These are phyloP conservation scores for Sinocyclocheilus rhinocerous DNA, from an alignment of 2,113 vertebrate species.

Conservation along the genomic window DNA sequence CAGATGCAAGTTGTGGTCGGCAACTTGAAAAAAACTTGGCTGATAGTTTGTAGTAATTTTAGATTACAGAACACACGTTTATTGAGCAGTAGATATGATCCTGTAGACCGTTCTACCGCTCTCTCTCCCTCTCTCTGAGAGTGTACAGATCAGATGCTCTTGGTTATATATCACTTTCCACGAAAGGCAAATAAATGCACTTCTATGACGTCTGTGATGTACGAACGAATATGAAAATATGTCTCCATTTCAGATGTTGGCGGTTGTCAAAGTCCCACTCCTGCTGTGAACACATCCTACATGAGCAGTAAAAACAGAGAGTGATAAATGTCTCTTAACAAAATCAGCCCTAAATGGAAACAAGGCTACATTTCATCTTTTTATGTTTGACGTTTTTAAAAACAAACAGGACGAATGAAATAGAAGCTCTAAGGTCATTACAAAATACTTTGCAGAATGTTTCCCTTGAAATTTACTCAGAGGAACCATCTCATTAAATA, in stretches of 20 bases:
- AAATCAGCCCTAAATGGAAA: constrained; percentile 3
- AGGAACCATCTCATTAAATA: too few species aligned
- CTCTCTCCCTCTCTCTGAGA: not conserved
- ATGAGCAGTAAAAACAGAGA: constrained; percentile 6
- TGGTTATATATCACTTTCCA: not conserved
- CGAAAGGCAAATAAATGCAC: not conserved
- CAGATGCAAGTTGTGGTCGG: not conserved
- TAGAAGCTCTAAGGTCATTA: not conserved
- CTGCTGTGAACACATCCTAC: constrained; percentile 21
- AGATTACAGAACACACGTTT: not conserved
- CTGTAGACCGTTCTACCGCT: not conserved
- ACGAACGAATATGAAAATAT: not conserved
- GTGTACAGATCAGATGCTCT: not conserved
- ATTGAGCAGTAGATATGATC: not conserved
- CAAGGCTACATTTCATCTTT: constrained; percentile 4
- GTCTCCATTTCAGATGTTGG: not conserved
- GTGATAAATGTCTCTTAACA: constrained; percentile 18
- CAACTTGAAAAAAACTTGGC: not conserved
- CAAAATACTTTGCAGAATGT: not conserved
- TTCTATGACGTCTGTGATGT: not conserved
- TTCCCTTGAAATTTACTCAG: not conserved
- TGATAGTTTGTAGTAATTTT: not conserved
- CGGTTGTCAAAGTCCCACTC: not conserved
- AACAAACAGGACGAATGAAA: not conserved
- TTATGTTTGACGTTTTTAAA: not conserved